Conservation (phyloP, 2,113 vertebrate genomes). For the Xerus inauris region DNA sequence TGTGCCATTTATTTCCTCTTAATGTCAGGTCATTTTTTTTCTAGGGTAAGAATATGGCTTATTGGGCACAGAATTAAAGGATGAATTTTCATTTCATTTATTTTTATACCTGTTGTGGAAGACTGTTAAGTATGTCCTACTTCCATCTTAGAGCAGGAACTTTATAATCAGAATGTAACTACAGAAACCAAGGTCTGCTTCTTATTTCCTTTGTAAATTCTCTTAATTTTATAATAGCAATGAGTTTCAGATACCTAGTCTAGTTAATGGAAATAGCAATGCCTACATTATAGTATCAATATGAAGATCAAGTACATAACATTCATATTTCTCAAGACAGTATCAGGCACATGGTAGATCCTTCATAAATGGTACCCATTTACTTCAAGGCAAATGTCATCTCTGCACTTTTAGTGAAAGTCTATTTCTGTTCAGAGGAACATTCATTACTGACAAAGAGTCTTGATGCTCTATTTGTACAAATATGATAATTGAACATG, state of each 20-base stretch:
- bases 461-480: slow-evolving; percentile 38
- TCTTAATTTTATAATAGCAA: background rate
- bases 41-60: background rate
- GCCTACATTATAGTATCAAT: background rate
- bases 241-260: background rate
- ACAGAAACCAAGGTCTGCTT: background rate
- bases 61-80: background rate
- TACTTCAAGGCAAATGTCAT: background rate
- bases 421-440: background rate
- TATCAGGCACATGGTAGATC: background rate
- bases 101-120: background rate
- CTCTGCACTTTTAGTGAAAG: background rate
- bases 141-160: background rate
- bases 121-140: background rate
- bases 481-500: slow-evolving; percentile 9
- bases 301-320: background rate
- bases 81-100: background rate
- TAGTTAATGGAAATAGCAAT: background rate
- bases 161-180: background rate
- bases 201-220: background rate
- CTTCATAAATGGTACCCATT: background rate
- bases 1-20: background rate
- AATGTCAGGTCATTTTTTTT: background rate
- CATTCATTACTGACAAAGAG: background rate
- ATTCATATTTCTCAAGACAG: background rate